Base-by-base conservation (phyloP, 2,113 vertebrate genomes). In the Ciconia stormi region DNA sequence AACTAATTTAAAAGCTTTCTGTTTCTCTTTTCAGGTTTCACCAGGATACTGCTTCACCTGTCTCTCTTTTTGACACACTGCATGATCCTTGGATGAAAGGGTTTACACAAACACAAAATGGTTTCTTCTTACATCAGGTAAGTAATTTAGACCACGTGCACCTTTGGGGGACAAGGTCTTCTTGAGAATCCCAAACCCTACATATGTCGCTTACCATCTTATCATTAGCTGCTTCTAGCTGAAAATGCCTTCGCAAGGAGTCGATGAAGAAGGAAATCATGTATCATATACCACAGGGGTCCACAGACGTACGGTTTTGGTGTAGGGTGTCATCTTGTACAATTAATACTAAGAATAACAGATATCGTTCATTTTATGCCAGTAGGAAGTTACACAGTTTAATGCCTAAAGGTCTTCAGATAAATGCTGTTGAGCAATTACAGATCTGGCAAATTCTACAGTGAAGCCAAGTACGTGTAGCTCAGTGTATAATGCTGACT, bases 301-400 rank as follows among this genome's bases (percentile, higher is more conserved):
- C 18, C 23, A 29, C 0, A 7, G 62, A 17, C 3, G 1, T 9
- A 30, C 0, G 6, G 27, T 27, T 69, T 44, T 61, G 79, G 73
- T 21, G 34, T 2, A 40, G 32, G 32, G 58, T 38, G 34, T 47
- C 49, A 59, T 42, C 49, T 71, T 0, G 0, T 27, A 32, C 56
- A 34, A 16, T 26, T n/a, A 56, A 81, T 17, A 38, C 16, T 4
- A 13, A 2, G 27, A 76, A 32, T 44, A 74, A 72, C n/a, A 77
- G 70, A 76, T 7, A 65, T 0, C 12, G 66, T 25, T 32, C 34
- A 38, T 21, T 81, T 79, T 50, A 30, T 23, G 38, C 32, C 59
- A 77, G 4, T 27, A 53, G 76, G 62, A 82, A 83, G n/a, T 76
- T 30, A 44, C 46, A 90, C 44, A 73, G 58, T 42, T 92, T 65